Evolutionary conservation across 2,888 invertebrate genomes (phyloP).

Genomic region (Pyrrhia umbra): DNA sequence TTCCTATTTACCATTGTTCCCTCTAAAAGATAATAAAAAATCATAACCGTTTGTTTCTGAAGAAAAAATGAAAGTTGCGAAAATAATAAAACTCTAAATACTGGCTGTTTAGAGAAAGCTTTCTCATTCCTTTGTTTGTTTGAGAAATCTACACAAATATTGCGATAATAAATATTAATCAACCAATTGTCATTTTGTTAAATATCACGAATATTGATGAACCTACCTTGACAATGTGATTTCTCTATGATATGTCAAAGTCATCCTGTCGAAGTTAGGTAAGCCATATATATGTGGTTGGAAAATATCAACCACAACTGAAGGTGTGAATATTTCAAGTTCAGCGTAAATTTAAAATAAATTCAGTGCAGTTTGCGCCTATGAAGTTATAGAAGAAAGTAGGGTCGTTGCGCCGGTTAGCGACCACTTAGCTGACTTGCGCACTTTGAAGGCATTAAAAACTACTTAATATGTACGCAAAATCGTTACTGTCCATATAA

Average conservation of each 20-base stretch:
- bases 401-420: no score
- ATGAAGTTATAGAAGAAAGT: conserved; percentile 55
- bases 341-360: conserved; percentile 16
- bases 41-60: conserved; percentile 60
- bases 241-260: conserved; percentile 36
- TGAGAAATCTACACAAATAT: conserved; percentile 55
- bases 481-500: no score
- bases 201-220: conserved; percentile 50
- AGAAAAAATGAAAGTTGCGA: conserved; percentile 66
- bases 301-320: background rate
- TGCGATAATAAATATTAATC: conserved; percentile 54
- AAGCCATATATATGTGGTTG: background rate
- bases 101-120: conserved; percentile 59
- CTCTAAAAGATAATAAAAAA: conserved; percentile 65
- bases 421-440: no score
- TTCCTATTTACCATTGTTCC: conserved; percentile 59
- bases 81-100: conserved; percentile 62
- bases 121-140: conserved; percentile 49
- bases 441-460: no score
- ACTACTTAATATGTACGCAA: no score
- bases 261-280: conserved; percentile 15
- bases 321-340: conserved; percentile 43
- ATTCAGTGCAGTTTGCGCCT: conserved; percentile 16
- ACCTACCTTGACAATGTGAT: conserved; percentile 36
- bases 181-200: conserved; percentile 46